Conservation (phyloP, 2,113 vertebrate genomes). For the Grallaria varia region DNA sequence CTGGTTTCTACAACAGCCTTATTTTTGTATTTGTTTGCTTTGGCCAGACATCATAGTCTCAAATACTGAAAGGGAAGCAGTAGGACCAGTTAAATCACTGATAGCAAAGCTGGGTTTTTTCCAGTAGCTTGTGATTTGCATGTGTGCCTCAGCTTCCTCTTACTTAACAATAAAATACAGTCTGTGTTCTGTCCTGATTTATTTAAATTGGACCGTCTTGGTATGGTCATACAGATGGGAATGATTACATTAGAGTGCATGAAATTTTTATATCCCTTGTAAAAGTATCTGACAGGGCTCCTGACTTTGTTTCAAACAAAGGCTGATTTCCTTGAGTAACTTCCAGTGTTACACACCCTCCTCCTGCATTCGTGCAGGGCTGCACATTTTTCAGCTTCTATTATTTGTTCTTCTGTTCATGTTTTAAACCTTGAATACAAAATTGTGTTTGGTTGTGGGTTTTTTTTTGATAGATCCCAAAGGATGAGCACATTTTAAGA, state of each 20-base stretch:
- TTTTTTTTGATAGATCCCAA: slow-evolving; percentile 82
- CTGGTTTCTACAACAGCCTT: not conserved
- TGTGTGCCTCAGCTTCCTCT: not conserved
- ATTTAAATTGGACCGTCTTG: not conserved
- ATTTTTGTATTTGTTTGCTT: slow-evolving; percentile 16
- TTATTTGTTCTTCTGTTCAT: not conserved
- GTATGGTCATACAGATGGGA: not conserved
- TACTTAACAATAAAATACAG: not conserved
- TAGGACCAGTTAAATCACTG: not conserved
- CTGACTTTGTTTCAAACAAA: not conserved
- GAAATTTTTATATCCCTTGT: not conserved
- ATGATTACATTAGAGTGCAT: not conserved
- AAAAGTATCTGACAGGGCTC: not conserved
- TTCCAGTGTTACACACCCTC: not conserved
- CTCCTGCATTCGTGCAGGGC: not conserved
- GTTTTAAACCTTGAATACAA: not conserved
- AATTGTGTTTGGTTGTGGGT: not conserved
- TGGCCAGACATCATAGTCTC: not conserved
- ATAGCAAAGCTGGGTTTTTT: not conserved
- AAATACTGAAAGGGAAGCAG: not conserved
- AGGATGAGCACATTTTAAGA: slow-evolving; percentile 93
- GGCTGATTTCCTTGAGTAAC: not conserved
- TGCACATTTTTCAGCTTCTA: not conserved
- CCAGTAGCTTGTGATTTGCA: not conserved
- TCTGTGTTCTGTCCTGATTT: not conserved